Conservation (phyloP, 2,797 vertebrate species). For the Carcharodon carcharias region DNA sequence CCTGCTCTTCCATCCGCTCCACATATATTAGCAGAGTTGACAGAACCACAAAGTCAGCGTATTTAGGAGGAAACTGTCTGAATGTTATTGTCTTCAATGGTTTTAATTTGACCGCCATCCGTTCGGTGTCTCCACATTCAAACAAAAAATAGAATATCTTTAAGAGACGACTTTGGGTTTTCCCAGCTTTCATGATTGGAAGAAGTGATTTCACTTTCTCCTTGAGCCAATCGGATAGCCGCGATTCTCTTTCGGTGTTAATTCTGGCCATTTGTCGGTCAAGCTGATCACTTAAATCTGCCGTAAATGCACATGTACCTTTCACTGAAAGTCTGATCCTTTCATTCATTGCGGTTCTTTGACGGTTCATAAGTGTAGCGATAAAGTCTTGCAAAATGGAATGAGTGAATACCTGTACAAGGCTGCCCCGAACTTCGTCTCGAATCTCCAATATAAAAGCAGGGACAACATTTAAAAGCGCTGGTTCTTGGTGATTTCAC, state of each 20-base stretch:
- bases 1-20: neutral
- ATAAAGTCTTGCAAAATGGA: neutral
- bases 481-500: too few relatives aligned
- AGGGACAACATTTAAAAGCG: too few relatives aligned
- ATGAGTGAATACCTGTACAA: neutral
- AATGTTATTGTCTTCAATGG: neutral
- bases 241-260: neutral
- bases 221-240: neutral
- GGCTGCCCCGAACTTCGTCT: neutral
- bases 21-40: too few relatives aligned
- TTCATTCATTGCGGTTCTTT: neutral
- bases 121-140: neutral
- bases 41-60: neutral
- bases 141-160: accelerated
- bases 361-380: neutral
- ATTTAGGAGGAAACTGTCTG: neutral
- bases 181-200: accelerated
- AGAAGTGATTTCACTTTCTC: neutral
- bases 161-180: neutral
- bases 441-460: neutral
- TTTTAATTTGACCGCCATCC: accelerated
- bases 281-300: neutral
- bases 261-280: neutral
- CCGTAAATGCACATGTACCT: neutral
- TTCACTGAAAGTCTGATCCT: neutral